Evolutionary conservation across 2,113 vertebrate species (phyloP), one percentile per base, ranked within the genome.

Genomic region (Cochlearius cochlearius): DNA sequence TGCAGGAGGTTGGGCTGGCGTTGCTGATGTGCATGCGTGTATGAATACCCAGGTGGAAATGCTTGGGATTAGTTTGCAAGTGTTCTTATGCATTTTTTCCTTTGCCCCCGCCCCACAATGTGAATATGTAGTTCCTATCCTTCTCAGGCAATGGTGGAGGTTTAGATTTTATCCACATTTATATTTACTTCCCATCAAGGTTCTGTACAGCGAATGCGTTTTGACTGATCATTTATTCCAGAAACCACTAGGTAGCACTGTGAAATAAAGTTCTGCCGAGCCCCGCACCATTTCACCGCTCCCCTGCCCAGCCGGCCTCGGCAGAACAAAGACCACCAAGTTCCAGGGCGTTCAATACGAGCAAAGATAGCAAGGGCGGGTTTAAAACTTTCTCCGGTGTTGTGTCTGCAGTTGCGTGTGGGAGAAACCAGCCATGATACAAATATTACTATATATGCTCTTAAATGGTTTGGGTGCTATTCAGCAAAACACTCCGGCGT

Each of bases 231-330:
- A 1, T 88, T 94, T 74, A 30, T 71, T 21, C 43, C 78, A 84
- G 84, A 30, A 79, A 20, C 94, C 98, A 92, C 97, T 97, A 98
- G 97, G 96, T 97, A 96, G 97, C 97, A 97, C 78, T 95, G 88
- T 92, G 97, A 95, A 96, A 94, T 96, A 94, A 97, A 85, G 72
- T 92, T 96, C 90, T 84, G 82, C 49, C 0, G 9, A 67, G 38
- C 43, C 32, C 58, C 1, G 3, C 27, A 9, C n/a, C 4, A 5
- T 18, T 50, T 36, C 43, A 6, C 26, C 6, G 2, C 50, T 21
- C 29, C 12, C 36, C 41, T 50, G 1, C 38, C 20, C 85, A 9
- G 30, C 49, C 19, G 38, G 19, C 60, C 45, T 22, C 60, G 15
- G 27, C 68, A 16, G 47, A 34, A 39, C 82, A 38, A 75, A 66